Base-by-base conservation (phyloP, 2,888 invertebrate genomes). In the Candidula unifasciata region DNA sequence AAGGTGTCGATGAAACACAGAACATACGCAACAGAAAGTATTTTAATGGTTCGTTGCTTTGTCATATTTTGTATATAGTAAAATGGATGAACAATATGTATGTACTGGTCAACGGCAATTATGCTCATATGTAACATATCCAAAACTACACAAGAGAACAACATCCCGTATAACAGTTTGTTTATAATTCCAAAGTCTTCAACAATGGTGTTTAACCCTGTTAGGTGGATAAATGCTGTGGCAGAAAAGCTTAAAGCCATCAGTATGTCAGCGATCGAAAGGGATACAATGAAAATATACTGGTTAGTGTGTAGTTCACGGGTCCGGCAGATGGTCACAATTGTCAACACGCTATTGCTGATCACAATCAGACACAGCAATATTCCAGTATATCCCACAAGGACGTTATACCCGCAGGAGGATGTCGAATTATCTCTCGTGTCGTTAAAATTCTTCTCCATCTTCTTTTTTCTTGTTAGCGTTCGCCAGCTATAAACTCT, bases 41-140 rank as follows among this genome's bases (percentile, higher is more conserved):
- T 66, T 66, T 66, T 66, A 6, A 66, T 8, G 27, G n/a, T 66
- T 24, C 27, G n/a, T 66, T 24, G 13, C n/a, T 66, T 66, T 18
- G 76, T 76, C 16, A 76, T 54, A 5, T 27, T 18, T 13, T 21
- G 16, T 3, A 52, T 27, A 27, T 76, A 76, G 21, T 37, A 37
- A 24, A 37, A 76, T 27, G 76, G 76, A 33, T 54, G 27, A 21
- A 13, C 54, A n/a, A 76, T 76, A n/a, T 76, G 37, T 21, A 76
- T 76, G 27, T 76, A 76, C 13, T 54, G 76, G 27, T 76, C 76
- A 27, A 76, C 27, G n/a, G 76, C 76, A 52, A 76, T 76, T 6
- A 76, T 21, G 24, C 37, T 54, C 76, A 76, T 76, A 54, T 76
- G 76, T 24, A 27, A 8, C 8, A 6, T 24, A 27, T 44, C 44